phyloP scores from a whole-genome alignment of 2,113 vertebrate genomes.

The Chinchilla lanigera region DNA sequence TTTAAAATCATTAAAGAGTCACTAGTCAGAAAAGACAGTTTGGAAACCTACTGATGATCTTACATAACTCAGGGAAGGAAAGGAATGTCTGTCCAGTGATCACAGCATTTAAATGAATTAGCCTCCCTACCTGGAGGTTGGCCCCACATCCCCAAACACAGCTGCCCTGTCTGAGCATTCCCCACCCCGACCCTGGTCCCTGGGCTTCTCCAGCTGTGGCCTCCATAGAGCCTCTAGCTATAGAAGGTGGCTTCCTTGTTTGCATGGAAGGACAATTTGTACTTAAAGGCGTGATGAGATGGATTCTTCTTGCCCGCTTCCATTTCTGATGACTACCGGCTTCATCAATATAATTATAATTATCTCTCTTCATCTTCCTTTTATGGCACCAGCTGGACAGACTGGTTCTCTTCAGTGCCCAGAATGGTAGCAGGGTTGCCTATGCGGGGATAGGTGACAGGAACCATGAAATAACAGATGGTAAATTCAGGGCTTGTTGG shows the following conservation, averaged over 20 bases:
- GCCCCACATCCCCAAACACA: neutral
- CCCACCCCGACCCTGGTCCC: conserved; percentile 50
- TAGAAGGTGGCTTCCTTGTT: conserved; percentile 83
- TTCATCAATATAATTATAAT: conserved; percentile 93
- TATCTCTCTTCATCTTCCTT: conserved; percentile 90
- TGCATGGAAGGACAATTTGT: conserved; percentile 84
- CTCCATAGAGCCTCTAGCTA: conserved; percentile 69
- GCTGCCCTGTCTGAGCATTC: conserved; percentile 67
- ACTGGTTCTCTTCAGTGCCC: conserved; percentile 88
- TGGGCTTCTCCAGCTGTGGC: conserved; percentile 69
- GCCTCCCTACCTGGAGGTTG: neutral
- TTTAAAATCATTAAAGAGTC: neutral
- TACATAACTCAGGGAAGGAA: conserved; percentile 33
- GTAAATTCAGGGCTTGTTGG: conserved; percentile 97
- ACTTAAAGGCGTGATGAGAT: conserved; percentile 84
- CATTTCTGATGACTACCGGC: conserved; percentile 90
- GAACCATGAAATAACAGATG: conserved; percentile 97
- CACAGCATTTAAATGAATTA: neutral
- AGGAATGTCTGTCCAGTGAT: neutral
- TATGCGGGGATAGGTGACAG: conserved; percentile 94
- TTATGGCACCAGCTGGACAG: conserved; percentile 93
- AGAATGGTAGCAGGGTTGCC: conserved; percentile 90
- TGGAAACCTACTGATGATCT: conserved; percentile 41
- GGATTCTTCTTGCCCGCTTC: conserved; percentile 84
- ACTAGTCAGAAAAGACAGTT: conserved; percentile 35